phyloP scores from a whole-genome alignment of 2,888 invertebrate species.

The Chrysolina haemoptera region DNA sequence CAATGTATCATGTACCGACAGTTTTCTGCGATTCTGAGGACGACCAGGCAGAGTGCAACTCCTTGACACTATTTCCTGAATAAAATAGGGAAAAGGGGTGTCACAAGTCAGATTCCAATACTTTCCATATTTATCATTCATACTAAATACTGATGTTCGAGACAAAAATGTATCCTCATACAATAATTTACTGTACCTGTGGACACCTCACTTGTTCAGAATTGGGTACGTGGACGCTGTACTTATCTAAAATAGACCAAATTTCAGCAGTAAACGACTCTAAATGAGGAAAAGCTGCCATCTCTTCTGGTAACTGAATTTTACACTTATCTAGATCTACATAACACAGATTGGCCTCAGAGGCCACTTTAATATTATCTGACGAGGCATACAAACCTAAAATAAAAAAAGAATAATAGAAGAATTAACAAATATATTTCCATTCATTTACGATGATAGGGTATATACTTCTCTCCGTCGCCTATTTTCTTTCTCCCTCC shows the following conservation, averaged over 20 bases:
- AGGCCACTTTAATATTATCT: slow-evolving; percentile 78
- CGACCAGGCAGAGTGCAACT: slow-evolving; percentile 82
- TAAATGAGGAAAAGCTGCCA: slow-evolving; percentile 93
- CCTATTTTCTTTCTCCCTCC: background rate
- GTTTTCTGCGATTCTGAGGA: slow-evolving; percentile 79
- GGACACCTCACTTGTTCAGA: slow-evolving; percentile 60
- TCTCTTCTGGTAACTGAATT: slow-evolving; percentile 95
- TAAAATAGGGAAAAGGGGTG: slow-evolving; percentile 23
- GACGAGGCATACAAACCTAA: slow-evolving; percentile 77
- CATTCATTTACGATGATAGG: no score
- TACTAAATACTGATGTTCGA: no score
- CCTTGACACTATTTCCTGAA: slow-evolving; percentile 81
- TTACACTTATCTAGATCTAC: slow-evolving; percentile 95
- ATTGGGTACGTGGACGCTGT: slow-evolving; percentile 70
- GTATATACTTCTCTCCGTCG: background rate
- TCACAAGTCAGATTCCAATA: no score
- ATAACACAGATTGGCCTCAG: slow-evolving; percentile 92
- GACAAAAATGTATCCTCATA: no score
- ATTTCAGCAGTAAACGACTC: slow-evolving; percentile 91
- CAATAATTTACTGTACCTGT: slow-evolving; percentile 52
- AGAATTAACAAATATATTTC: background rate
- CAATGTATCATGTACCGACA: slow-evolving; percentile 84
- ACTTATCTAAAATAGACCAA: slow-evolving; percentile 81
- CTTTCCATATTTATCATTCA: no score
- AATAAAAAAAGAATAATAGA: slow-evolving; percentile 36